Evolutionary conservation across 30 jellyfish, hydroid and myxozoan species (phyloP).

Genomic region (Cassiopea xamachana): DNA sequence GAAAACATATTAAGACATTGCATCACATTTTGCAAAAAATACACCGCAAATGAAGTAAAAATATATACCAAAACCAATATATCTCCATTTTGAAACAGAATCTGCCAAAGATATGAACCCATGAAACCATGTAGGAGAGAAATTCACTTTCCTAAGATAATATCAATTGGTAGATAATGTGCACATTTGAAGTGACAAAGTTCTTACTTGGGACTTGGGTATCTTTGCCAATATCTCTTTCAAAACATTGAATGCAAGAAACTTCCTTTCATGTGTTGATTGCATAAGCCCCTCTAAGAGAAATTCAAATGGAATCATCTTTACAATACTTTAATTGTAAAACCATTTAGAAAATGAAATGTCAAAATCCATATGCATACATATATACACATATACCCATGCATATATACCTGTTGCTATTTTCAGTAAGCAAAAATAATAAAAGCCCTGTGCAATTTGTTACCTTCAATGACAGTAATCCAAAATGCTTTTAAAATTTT

Average conservation of each 20-base stretch:
- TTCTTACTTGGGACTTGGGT: constrained; percentile 62
- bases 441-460: background rate
- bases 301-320: background rate
- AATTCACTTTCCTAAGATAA: too few relatives aligned
- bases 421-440: background rate
- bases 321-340: too few relatives aligned
- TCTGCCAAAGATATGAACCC: too few relatives aligned
- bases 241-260: constrained; percentile 72
- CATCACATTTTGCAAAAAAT: too few relatives aligned
- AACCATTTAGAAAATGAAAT: too few relatives aligned
- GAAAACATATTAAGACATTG: too few relatives aligned
- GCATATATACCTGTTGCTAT: background rate
- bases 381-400: background rate
- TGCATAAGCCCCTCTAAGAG: constrained; percentile 72
- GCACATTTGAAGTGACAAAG: background rate
- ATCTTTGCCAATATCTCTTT: constrained; percentile 53
- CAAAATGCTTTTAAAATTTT: constrained; percentile 60
- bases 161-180: background rate
- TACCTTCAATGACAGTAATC: constrained; percentile 88
- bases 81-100: too few relatives aligned
- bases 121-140: too few relatives aligned
- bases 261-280: constrained; percentile 92
- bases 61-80: too few relatives aligned
- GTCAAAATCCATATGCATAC: too few relatives aligned
- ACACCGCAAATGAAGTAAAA: too few relatives aligned